phyloP scores from a whole-genome alignment of 2,888 invertebrate genomes.

The Melanophora roralis region DNA sequence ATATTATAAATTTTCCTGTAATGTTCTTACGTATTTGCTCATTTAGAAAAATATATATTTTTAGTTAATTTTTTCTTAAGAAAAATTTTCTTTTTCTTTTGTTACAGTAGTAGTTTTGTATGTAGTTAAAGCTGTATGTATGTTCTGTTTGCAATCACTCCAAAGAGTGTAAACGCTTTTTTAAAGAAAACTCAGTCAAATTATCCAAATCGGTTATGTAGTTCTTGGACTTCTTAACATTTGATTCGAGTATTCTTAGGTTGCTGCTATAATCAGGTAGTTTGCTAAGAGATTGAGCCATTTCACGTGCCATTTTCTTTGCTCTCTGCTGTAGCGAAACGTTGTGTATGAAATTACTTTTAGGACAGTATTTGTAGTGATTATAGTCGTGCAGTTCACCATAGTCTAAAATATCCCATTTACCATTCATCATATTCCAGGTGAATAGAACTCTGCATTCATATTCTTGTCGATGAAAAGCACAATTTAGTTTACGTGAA shows the following conservation, averaged over 20 bases:
- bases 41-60: conserved; percentile 36
- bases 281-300: conserved; percentile 68
- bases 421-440: conserved; percentile 76
- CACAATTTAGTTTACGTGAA: conserved; percentile 73
- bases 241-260: conserved; percentile 74
- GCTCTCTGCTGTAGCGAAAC: conserved; percentile 71
- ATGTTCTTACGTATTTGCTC: neutral
- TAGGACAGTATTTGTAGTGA: conserved; percentile 67
- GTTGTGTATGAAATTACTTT: conserved; percentile 51
- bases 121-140: conserved; percentile 8
- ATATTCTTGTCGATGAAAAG: conserved; percentile 74
- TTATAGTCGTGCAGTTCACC: conserved; percentile 74
- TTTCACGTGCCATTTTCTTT: conserved; percentile 73
- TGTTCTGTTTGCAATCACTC: conserved; percentile 7
- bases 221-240: conserved; percentile 75
- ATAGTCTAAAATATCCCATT: conserved; percentile 76
- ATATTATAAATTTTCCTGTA: neutral
- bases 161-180: conserved; percentile 65
- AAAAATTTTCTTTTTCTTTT: neutral
- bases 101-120: neutral
- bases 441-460: conserved; percentile 76
- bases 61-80: neutral
- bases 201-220: conserved; percentile 74
- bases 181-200: conserved; percentile 75
- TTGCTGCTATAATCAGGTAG: conserved; percentile 73